A percentile compares a stretch with the other conserved stretches of the same genome.
phyloP scores from a whole-genome alignment of 2,797 vertebrate genomes.

The Centroberyx gerrardi region DNA sequence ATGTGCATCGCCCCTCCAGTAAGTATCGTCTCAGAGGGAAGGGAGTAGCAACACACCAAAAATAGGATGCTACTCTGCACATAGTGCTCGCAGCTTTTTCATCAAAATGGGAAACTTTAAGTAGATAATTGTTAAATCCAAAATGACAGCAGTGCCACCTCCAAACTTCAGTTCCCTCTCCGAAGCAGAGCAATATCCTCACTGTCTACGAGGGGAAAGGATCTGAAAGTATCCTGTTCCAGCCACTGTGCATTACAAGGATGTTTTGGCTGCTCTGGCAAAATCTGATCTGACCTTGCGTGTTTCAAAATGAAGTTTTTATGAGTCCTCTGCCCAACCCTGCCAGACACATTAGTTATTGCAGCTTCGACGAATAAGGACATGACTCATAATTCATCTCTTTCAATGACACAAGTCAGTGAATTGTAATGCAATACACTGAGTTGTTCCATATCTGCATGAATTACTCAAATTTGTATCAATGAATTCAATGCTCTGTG shows the following conservation, averaged over 20 bases:
- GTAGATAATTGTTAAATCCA: not conserved
- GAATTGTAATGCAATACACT: not conserved
- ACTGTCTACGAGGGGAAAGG: not conserved
- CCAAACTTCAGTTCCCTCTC: not conserved
- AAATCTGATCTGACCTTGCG: slow-evolving; percentile 48
- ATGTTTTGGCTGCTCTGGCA: slow-evolving; percentile 24
- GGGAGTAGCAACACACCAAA: not conserved
- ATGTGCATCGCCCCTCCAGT: not conserved
- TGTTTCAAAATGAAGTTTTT: slow-evolving; percentile 16
- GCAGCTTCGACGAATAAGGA: slow-evolving; percentile 19
- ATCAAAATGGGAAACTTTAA: not conserved
- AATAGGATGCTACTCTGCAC: not conserved
- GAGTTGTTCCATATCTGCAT: slow-evolving; percentile 19
- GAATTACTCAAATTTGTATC: slow-evolving; percentile 7
- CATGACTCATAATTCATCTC: slow-evolving; percentile 43
- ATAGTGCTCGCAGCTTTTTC: too few species aligned
- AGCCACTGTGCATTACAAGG: not conserved
- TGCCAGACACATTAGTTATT: slow-evolving; percentile 27
- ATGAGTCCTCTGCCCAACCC: not conserved
- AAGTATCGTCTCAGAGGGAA: not conserved
- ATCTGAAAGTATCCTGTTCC: slow-evolving; percentile 23
- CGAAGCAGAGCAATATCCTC: not conserved
- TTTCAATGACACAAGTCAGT: slow-evolving; percentile 49
- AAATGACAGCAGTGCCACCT: not conserved
- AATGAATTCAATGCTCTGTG: not conserved